These are phyloP conservation scores for Orientallactaga bullata DNA, from an alignment of 2,113 vertebrate species.

Conservation along the genomic window DNA sequence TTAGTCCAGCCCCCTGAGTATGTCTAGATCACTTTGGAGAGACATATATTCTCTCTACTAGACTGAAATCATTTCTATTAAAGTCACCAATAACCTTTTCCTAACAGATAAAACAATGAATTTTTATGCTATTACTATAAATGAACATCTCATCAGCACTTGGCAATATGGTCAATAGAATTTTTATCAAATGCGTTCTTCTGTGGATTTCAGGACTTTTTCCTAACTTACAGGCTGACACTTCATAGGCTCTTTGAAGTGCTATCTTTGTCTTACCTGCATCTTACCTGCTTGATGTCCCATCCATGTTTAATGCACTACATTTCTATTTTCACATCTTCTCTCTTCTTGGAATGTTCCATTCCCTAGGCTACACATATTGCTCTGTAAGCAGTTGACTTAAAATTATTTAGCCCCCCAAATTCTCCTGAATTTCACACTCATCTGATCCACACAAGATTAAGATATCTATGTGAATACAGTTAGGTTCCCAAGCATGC, in stretches of 20 bases:
- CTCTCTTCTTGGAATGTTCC: background rate
- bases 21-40: background rate
- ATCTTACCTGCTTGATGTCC: conserved; percentile 11
- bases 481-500: background rate
- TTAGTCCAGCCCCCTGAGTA: too few species aligned
- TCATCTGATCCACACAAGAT: background rate
- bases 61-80: conserved; percentile 14
- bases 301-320: background rate
- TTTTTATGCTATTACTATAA: background rate
- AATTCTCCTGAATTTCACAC: background rate
- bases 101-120: conserved; percentile 22
- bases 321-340: background rate
- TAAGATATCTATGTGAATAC: background rate
- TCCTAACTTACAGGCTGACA: background rate
- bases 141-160: background rate
- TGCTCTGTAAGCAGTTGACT: background rate
- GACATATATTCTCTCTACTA: background rate
- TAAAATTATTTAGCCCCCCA: background rate
- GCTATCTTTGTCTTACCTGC: background rate
- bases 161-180: background rate
- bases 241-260: background rate
- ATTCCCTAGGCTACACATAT: background rate
- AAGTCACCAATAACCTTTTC: background rate
- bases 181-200: background rate
- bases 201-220: background rate